phyloP scores from a whole-genome alignment of 1,140 invertebrate species.

The Neuroterus valhalla region DNA sequence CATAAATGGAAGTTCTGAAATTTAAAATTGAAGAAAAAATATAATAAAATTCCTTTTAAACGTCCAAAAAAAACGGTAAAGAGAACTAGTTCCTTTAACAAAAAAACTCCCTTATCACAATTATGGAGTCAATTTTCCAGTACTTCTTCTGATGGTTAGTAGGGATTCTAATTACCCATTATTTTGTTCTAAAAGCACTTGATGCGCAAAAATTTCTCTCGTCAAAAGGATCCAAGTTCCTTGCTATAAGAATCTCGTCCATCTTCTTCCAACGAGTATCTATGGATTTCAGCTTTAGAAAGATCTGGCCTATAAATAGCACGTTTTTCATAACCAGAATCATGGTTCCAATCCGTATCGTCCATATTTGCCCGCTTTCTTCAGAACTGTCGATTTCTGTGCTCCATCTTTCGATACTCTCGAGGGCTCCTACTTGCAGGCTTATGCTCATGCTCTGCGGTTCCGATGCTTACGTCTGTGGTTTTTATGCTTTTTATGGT shows the following conservation, averaged over 20 bases:
- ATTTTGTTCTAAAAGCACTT: no score
- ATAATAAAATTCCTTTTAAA: no score
- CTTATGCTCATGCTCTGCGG: constrained; percentile 17
- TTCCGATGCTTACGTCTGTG: constrained; percentile 34
- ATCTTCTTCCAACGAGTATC: neutral
- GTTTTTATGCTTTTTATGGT: constrained; percentile 32
- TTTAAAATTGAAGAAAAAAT: no score
- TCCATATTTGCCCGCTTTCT: constrained; percentile 44
- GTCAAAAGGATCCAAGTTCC: neutral
- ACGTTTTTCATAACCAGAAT: constrained; percentile 50
- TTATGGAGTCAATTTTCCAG: no score
- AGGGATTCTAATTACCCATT: no score
- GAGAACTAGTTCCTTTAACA: no score
- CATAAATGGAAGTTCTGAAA: no score
- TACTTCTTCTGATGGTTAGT: no score
- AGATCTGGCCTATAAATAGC: constrained; percentile 39
- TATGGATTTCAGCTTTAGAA: neutral
- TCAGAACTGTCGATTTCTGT: constrained; percentile 35
- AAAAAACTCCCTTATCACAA: no score
- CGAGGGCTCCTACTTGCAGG: neutral
- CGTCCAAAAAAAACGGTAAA: no score
- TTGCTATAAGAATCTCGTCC: neutral
- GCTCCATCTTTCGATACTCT: constrained; percentile 10
- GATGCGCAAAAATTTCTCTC: no score
- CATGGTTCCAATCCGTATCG: constrained; percentile 33